Base-by-base conservation (phyloP, 1,140 invertebrate genomes). In the Plectrocnemia conspersa region DNA sequence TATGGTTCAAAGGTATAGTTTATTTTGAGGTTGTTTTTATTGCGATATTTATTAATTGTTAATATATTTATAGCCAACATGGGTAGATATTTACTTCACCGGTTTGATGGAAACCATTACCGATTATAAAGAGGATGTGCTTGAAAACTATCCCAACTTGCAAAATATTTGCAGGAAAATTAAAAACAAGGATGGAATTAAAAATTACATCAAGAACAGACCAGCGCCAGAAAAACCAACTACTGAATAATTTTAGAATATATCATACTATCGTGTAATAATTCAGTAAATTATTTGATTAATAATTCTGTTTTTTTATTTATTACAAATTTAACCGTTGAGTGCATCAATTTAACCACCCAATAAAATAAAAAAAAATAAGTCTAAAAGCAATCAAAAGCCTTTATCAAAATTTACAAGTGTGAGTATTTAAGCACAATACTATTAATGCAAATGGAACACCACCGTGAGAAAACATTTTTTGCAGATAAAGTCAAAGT, bases 21-120 rank as follows among this genome's bases (percentile, higher is more conserved):
- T n/a, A n/a, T n/a, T n/a, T n/a, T n/a, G n/a, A n/a, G n/a, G n/a
- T n/a, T n/a, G n/a, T n/a, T n/a, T n/a, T n/a, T n/a, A n/a, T n/a
- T n/a, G n/a, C n/a, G n/a, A n/a, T n/a, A n/a, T n/a, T n/a, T 21
- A 45, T 45, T 46, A 15, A 32, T 54, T 41, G 18, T 53, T 52
- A 38, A 38, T 24, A 25, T 7, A 19, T 66, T 73, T 70, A 49
- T 63, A 83, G 80, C 64, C 84, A 2, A 78, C 80, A 5, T 84
- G 82, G 81, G 82, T 80, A 24, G 84, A 86, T 66, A 58, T 86
- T 4, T 71, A 72, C 60, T 81, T 86, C 53, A 78, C 81, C 21
- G 77, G 68, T 44, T 63, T 83, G 29, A 66, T 81, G 42, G 80
- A 83, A 57, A 80, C 81, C 58, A 53, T 85, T 54, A 77, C 77